Evolutionary conservation across 2,888 invertebrate genomes (phyloP).

Genomic region (Temnothorax rugatulus): DNA sequence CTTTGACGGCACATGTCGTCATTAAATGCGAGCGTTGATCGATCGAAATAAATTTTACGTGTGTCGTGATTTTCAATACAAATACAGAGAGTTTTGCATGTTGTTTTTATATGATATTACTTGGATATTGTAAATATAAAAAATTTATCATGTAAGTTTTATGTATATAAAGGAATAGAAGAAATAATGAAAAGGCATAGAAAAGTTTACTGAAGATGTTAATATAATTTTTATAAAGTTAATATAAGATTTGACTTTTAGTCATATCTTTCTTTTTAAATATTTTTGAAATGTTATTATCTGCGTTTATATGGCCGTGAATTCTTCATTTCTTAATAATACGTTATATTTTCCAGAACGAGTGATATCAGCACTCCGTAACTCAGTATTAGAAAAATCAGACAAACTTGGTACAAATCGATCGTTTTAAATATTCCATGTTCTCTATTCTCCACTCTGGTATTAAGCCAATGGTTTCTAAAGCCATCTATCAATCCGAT

Average conservation of each 20-base stretch:
- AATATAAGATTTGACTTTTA: not conserved
- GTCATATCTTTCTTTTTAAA: not conserved
- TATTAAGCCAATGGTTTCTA: constrained; percentile 48
- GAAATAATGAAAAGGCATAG: not conserved
- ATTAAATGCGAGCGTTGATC: not conserved
- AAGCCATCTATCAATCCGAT: constrained; percentile 63
- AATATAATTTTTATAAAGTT: constrained; percentile 4
- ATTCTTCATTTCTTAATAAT: constrained; percentile 6
- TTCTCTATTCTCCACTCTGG: fast-evolving
- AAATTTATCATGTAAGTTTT: not conserved
- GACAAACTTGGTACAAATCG: constrained; percentile 65
- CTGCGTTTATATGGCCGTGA: not conserved
- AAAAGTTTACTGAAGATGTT: not conserved
- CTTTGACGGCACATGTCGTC: not conserved
- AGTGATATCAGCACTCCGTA: constrained; percentile 61
- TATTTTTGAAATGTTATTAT: not conserved
- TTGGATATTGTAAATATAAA: not conserved
- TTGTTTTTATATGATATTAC: not conserved
- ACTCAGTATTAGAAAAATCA: constrained; percentile 64
- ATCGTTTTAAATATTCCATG: constrained; percentile 45
- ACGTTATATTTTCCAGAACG: constrained; percentile 56
- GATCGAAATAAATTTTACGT: not conserved
- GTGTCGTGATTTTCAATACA: not conserved
- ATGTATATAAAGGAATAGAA: not conserved
- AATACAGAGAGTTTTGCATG: not conserved